A percentile compares a stretch with the other conserved stretches of the same genome.
These are phyloP conservation scores for Rhynchonycteris naso DNA, from an alignment of 2,797 vertebrate genomes.

Conservation along the genomic window DNA sequence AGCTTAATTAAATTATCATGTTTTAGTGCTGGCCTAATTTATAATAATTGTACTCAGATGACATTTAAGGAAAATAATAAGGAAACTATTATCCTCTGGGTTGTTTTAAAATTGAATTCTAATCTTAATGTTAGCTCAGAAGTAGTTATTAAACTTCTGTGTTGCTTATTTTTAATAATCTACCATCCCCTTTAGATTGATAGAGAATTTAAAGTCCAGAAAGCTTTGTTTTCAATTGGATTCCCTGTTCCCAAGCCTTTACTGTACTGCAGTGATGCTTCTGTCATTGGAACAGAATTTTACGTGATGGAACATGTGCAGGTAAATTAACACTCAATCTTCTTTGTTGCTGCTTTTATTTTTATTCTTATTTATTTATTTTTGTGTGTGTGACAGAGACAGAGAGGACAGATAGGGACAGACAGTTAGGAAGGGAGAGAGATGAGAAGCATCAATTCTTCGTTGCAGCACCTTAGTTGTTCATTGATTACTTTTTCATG, in stretches of 20 bases:
- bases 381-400: no score
- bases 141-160: slow-evolving; percentile 23
- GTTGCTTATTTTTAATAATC: slow-evolving; percentile 58
- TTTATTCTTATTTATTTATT: not conserved
- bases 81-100: not conserved
- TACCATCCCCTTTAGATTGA: slow-evolving; percentile 88
- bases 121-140: not conserved
- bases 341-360: slow-evolving; percentile 4
- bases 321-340: slow-evolving; percentile 82
- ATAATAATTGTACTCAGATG: not conserved
- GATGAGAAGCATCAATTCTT: no score
- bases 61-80: slow-evolving; percentile 17
- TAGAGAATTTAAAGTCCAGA: slow-evolving; percentile 94
- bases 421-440: no score
- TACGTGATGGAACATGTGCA: slow-evolving; percentile 95
- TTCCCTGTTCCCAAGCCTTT: slow-evolving; percentile 95
- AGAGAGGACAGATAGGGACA: no score
- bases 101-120: not conserved
- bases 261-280: slow-evolving; percentile 89
- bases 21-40: slow-evolving; percentile 18
- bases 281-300: slow-evolving; percentile 95
- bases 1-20: not conserved
- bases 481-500: no score
- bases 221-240: slow-evolving; percentile 89
- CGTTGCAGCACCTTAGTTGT: no score